Base-by-base conservation (phyloP, 2,888 invertebrate genomes). In the Eupithecia insigniata region DNA sequence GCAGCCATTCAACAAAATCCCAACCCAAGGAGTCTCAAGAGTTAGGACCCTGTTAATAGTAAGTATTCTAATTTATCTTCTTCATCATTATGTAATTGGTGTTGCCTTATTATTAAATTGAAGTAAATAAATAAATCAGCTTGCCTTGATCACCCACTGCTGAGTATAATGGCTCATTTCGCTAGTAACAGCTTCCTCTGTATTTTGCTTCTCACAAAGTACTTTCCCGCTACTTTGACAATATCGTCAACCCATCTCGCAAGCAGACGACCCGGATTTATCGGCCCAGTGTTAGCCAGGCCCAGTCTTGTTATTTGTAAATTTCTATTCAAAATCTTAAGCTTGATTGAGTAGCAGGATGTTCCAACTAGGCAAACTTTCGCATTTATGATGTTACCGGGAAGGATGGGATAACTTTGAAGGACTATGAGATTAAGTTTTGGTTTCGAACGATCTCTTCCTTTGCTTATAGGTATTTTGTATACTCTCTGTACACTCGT, bases 371-470 rank as follows among this genome's bases (percentile, higher is more conserved):
- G 28, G 60, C 30, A 10, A 60, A 60, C 60, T 60, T 60, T 60
- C 30, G 30, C 18, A 30, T 60, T 60, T 60, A 30, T 60, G 60
- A 30, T 28, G 16, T 60, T 60, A 16, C 8, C 6, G 18, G 8
- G 60, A 60, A 60, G 60, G 30, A 60, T 60, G 30, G 18, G 60
- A 60, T 60, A 60, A 60, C 30, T 65, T 26, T 65, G 64, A 61
- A 55, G 55, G 60, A 30, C 18, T 60, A 18, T 32, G 10, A 18
- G 60, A 60, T 60, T 60, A 30, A 60, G 28, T 60, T 36, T 28
- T 60, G 30, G 60, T 60, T 55, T 55, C 14, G 55, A 55, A 55
- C 55, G 26, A 55, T 22, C 55, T 26, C 55, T 55, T 14, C 1
- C 55, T 55, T 55, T 55, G 26, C 55, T 55, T 12, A 55, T 55